A percentile compares a stretch with the other conserved stretches of the same genome.
Conservation (phyloP, 2,797 vertebrate species). For the Chrysocyon brachyurus region DNA sequence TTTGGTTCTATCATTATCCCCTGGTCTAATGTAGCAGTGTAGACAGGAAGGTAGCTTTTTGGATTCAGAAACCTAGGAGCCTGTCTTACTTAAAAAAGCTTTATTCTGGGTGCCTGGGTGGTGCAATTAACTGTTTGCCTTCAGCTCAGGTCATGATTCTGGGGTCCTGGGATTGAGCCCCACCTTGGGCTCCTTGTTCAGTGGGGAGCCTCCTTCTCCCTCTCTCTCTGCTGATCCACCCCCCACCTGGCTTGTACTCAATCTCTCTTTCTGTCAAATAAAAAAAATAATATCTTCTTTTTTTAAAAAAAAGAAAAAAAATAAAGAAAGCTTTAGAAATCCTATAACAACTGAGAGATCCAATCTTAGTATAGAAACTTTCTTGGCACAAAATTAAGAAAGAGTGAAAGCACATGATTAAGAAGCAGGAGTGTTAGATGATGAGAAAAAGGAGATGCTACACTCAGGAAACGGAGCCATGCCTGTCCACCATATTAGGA, state of each 20-base stretch:
- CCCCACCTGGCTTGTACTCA: too few relatives aligned
- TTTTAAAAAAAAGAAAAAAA: too few relatives aligned
- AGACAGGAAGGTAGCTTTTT: background rate
- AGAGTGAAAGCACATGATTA: background rate
- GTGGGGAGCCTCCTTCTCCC: too few relatives aligned
- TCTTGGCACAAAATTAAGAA: slow-evolving; percentile 7
- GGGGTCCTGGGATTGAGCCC: too few relatives aligned
- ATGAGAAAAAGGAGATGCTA: background rate
- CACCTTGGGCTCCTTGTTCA: too few relatives aligned
- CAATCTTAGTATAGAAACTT: background rate
- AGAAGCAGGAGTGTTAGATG: background rate
- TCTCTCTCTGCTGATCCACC: too few relatives aligned
- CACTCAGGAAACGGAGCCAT: background rate
- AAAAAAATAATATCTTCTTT: too few relatives aligned
- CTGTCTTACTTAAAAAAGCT: background rate
- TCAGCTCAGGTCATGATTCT: too few relatives aligned
- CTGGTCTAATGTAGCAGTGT: background rate
- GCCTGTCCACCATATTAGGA: background rate
- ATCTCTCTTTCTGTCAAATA: too few relatives aligned
- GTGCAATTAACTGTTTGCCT: too few relatives aligned
- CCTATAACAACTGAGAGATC: background rate
- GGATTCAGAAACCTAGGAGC: slow-evolving; percentile 25
- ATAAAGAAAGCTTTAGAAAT: slow-evolving; percentile 3
- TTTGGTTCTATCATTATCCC: background rate
- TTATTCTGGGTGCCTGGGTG: background rate